phyloP scores from a whole-genome alignment of 2,888 invertebrate genomes.

The Deilephila elpenor region DNA sequence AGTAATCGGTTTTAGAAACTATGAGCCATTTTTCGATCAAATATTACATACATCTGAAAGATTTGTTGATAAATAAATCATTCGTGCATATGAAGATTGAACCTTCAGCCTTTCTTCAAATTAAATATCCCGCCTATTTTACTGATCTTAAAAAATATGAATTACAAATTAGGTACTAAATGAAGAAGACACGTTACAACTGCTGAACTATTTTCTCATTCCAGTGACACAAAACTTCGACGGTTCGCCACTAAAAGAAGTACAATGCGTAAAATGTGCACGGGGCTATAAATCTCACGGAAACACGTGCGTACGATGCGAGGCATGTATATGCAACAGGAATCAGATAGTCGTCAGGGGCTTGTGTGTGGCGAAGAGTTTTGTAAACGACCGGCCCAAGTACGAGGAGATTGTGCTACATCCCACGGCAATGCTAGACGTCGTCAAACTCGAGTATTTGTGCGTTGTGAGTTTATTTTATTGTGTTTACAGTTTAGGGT shows the following conservation, averaged over 20 bases:
- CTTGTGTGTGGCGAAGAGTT: constrained; percentile 65
- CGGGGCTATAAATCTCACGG: constrained; percentile 60
- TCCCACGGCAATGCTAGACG: constrained; percentile 60
- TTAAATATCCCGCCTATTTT: no score
- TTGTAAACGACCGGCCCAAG: constrained; percentile 63
- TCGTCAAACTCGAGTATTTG: constrained; percentile 71
- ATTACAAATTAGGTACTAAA: no score
- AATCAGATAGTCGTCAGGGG: constrained; percentile 62
- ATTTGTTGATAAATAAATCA: no score
- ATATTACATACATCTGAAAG: no score
- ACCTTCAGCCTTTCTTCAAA: no score
- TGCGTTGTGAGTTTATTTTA: constrained; percentile 63
- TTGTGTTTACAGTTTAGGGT: background rate
- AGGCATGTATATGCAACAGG: constrained; percentile 61
- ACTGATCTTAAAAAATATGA: no score
- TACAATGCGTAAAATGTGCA: constrained; percentile 74
- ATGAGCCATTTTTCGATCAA: no score
- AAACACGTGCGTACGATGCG: constrained; percentile 67
- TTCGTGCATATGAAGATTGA: no score
- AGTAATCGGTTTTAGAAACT: no score
- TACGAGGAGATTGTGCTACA: constrained; percentile 64
- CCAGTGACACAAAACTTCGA: constrained; percentile 75
- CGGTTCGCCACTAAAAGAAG: constrained; percentile 72
- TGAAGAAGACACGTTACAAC: background rate
- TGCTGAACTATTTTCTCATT: constrained; percentile 8